Evolutionary conservation across 37 sponge, comb jelly and placozoan species (phyloP).

Genomic region (Axinella damicornis): DNA sequence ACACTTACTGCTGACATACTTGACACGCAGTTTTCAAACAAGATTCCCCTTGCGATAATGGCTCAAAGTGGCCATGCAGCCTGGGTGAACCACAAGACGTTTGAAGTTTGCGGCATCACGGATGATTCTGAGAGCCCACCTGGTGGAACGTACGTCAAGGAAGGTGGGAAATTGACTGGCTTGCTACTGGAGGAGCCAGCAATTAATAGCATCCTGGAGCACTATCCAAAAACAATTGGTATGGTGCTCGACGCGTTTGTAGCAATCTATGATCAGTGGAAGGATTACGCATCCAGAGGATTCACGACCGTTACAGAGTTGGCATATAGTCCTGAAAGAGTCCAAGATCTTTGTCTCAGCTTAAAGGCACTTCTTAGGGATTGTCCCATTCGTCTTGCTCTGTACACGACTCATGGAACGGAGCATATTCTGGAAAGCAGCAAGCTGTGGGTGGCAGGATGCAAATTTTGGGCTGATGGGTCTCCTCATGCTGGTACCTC

Average conservation of each 20-base stretch:
- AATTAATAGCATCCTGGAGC: not conserved
- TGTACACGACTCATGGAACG: too few species aligned
- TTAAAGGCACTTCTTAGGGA: too few species aligned
- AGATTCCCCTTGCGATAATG: constrained; percentile 39
- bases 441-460: constrained; percentile 57
- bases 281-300: constrained; percentile 50
- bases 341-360: not conserved
- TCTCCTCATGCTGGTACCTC: constrained; percentile 58
- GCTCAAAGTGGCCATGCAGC: constrained; percentile 34
- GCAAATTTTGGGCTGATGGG: constrained; percentile 71
- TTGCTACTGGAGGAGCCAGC: constrained; percentile 33
- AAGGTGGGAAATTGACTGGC: constrained; percentile 51
- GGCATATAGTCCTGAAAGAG: not conserved
- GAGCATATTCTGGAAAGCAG: not conserved
- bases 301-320: constrained; percentile 79
- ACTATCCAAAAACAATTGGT: too few species aligned
- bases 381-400: not conserved
- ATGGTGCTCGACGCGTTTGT: not conserved
- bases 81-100: constrained; percentile 52
- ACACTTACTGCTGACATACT: constrained; percentile 28
- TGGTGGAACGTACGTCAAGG: constrained; percentile 30
- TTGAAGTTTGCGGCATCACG: constrained; percentile 33
- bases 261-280: constrained; percentile 23
- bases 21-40: constrained; percentile 19
- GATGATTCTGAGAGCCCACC: not conserved